A percentile compares a stretch with the other conserved stretches of the same genome.
Conservation (phyloP, 2,888 invertebrate species). For the Dexiosoma caninum region DNA sequence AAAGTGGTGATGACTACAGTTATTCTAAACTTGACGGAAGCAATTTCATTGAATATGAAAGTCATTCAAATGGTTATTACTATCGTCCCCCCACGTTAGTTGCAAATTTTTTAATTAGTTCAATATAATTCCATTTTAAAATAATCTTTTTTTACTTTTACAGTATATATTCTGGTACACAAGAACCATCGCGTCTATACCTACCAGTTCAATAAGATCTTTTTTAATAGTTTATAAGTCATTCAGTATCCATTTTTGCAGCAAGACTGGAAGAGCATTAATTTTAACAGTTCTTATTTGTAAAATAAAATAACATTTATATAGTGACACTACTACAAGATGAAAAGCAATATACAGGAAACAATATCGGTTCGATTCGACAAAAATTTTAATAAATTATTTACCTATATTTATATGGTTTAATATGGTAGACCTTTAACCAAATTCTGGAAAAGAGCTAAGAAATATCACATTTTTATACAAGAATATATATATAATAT, state of each 20-base stretch:
- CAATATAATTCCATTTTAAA: background rate
- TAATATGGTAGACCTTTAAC: too few relatives aligned
- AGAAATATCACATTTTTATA: too few relatives aligned
- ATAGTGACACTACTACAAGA: too few relatives aligned
- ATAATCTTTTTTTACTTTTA: slow-evolving; percentile 31
- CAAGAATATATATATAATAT: too few relatives aligned
- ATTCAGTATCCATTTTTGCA: slow-evolving; percentile 43
- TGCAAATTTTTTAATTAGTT: background rate
- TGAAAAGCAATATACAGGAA: too few relatives aligned
- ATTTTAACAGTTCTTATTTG: slow-evolving; percentile 41
- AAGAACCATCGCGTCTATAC: slow-evolving; percentile 68
- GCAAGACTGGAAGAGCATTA: slow-evolving; percentile 16
- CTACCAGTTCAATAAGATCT: slow-evolving; percentile 69
- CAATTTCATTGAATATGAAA: background rate
- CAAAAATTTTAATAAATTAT: too few relatives aligned
- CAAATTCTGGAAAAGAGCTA: too few relatives aligned
- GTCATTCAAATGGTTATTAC: slow-evolving; percentile 68
- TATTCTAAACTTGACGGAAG: slow-evolving; percentile 56
- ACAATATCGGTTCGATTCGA: too few relatives aligned
- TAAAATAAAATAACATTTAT: slow-evolving; percentile 49
- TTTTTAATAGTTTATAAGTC: slow-evolving; percentile 51
- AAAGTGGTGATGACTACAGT: slow-evolving; percentile 75
- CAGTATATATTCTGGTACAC: slow-evolving; percentile 47
- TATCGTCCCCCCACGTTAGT: slow-evolving; percentile 69
- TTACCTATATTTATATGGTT: too few relatives aligned